Percentiles rank a stretch among this genome's conserved stretches.
phyloP scores from a whole-genome alignment of 2,888 invertebrate genomes.

The Ypsolopha sequella region DNA sequence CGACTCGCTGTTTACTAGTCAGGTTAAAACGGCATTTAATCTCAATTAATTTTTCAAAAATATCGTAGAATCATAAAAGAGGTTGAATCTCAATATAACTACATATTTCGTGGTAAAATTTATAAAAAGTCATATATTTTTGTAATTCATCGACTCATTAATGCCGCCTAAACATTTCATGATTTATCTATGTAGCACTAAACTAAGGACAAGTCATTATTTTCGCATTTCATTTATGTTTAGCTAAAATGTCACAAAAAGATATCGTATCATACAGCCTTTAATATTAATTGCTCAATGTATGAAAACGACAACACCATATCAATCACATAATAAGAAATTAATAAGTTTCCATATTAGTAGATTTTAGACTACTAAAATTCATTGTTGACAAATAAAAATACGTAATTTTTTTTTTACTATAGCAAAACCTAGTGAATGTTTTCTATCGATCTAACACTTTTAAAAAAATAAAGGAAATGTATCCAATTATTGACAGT shows the following conservation, averaged over 20 bases:
- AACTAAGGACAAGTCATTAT: background rate
- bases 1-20: background rate
- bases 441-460: no score
- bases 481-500: no score
- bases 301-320: conserved; percentile 26
- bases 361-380: conserved; percentile 19
- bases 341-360: conserved; percentile 31
- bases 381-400: background rate
- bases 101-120: background rate
- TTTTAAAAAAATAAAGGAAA: no score
- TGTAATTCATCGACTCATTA: background rate
- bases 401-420: no score
- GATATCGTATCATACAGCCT: background rate
- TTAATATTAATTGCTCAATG: conserved; percentile 30
- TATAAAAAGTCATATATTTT: background rate
- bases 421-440: no score
- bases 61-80: background rate
- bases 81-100: no score
- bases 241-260: background rate
- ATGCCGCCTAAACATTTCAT: conserved; percentile 1
- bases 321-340: conserved; percentile 21
- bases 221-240: background rate
- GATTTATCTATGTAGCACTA: background rate
- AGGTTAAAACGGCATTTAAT: background rate
- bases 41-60: background rate